Percentiles rank a stretch among this genome's conserved stretches.
Evolutionary conservation across 2,113 vertebrate genomes (phyloP).

Genomic region (Leptobrachium ailaonicum): DNA sequence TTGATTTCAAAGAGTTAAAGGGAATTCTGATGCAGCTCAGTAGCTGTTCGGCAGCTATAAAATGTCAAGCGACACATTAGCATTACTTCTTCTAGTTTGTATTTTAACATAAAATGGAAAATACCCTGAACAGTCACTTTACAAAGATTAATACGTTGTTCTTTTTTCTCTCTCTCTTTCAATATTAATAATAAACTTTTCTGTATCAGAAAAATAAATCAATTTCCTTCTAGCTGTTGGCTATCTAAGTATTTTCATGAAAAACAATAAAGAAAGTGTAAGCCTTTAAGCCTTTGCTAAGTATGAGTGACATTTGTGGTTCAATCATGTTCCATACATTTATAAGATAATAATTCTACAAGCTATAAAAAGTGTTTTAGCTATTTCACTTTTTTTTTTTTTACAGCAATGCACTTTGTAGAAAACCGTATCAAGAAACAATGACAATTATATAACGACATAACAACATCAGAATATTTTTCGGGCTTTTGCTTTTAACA

Average conservation of each 20-base stretch:
- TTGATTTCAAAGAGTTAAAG: too few relatives aligned
- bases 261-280: constrained; percentile 57
- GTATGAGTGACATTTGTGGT: constrained; percentile 54
- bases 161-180: constrained; percentile 40
- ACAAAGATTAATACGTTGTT: constrained; percentile 2
- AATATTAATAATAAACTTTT: constrained; percentile 45
- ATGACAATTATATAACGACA: neutral
- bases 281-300: constrained; percentile 61
- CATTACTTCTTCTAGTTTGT: too few relatives aligned
- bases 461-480: too few relatives aligned
- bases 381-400: neutral
- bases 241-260: constrained; percentile 60
- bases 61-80: too few relatives aligned
- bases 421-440: neutral
- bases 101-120: too few relatives aligned
- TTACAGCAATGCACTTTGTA: neutral
- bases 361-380: neutral
- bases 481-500: too few relatives aligned
- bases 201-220: constrained; percentile 52
- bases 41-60: too few relatives aligned
- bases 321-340: constrained; percentile 43
- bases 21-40: too few relatives aligned
- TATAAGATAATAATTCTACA: neutral
- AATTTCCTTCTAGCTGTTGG: constrained; percentile 56
- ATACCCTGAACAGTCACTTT: neutral